Evolutionary conservation across 2,797 vertebrate genomes (phyloP).

Genomic region (Nothura maculosa): DNA sequence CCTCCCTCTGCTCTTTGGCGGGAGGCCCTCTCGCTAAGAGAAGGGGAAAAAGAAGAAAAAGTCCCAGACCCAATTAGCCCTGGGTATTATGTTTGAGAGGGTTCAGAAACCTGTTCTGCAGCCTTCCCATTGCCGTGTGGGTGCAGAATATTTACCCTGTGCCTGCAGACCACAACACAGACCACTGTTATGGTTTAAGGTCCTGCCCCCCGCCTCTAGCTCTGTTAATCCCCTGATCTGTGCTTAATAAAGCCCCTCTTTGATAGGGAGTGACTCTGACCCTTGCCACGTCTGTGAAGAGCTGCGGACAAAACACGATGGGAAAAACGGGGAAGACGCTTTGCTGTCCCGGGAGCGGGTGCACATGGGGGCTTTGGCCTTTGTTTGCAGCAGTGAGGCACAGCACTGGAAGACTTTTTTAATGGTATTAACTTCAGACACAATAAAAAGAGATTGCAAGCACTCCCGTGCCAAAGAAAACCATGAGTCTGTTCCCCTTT

Average conservation of each 20-base stretch:
- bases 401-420: not conserved
- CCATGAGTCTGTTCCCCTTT: not conserved
- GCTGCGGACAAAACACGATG: not conserved
- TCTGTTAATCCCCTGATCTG: not conserved
- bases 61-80: not conserved
- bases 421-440: slow-evolving; percentile 2
- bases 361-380: not conserved
- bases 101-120: slow-evolving; percentile 35
- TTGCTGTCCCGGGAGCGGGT: not conserved
- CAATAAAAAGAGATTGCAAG: not conserved
- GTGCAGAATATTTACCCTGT: not conserved
- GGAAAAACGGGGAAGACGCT: accelerated
- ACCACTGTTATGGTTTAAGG: not conserved
- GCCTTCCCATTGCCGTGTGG: not conserved
- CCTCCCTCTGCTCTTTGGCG: not conserved
- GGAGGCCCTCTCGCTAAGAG: too few species aligned
- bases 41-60: too few species aligned
- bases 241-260: not conserved
- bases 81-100: not conserved
- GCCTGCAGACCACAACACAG: not conserved
- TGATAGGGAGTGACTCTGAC: not conserved
- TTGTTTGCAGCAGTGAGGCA: not conserved
- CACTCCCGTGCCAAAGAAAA: not conserved
- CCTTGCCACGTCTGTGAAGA: not conserved
- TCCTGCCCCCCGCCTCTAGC: not conserved